phyloP scores from a whole-genome alignment of 2,888 invertebrate species.

The Chymomyza caudatula region DNA sequence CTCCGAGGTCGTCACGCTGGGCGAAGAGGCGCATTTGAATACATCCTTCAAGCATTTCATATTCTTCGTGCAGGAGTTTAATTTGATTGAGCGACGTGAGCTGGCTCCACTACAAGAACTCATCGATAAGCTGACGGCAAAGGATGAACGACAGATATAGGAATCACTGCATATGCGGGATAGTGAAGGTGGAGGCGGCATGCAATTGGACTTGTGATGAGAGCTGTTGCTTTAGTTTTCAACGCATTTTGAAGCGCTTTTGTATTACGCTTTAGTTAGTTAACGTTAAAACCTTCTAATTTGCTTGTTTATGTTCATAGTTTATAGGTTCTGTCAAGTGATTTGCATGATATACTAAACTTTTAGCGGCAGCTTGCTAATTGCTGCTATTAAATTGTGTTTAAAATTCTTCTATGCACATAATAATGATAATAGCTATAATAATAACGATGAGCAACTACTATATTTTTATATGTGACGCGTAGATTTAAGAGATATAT shows the following conservation, averaged over 20 bases:
- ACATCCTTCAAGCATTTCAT: slow-evolving; percentile 99
- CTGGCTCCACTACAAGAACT: slow-evolving; percentile 97
- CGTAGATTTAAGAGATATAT: slow-evolving; percentile 58
- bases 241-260: slow-evolving; percentile 30
- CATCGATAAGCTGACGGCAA: slow-evolving; percentile 95
- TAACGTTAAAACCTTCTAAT: slow-evolving; percentile 40
- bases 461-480: slow-evolving; percentile 70
- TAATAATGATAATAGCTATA: slow-evolving; percentile 28
- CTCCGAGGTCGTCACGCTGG: slow-evolving; percentile 96
- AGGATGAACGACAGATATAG: slow-evolving; percentile 88
- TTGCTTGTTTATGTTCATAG: slow-evolving; percentile 51
- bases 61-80: slow-evolving; percentile 95
- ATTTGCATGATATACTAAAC: slow-evolving; percentile 36
- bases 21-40: slow-evolving; percentile 99
- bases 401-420: background rate
- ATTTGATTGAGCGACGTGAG: slow-evolving; percentile 96
- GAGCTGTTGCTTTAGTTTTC: slow-evolving; percentile 31
- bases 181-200: slow-evolving; percentile 23
- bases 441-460: slow-evolving; percentile 40
- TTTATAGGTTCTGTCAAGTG: slow-evolving; percentile 59
- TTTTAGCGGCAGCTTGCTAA: background rate
- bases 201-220: slow-evolving; percentile 64
- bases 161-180: slow-evolving; percentile 51
- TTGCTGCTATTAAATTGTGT: background rate
- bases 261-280: slow-evolving; percentile 65